Conservation (phyloP, 2,888 invertebrate species). For the Brenthis ino region DNA sequence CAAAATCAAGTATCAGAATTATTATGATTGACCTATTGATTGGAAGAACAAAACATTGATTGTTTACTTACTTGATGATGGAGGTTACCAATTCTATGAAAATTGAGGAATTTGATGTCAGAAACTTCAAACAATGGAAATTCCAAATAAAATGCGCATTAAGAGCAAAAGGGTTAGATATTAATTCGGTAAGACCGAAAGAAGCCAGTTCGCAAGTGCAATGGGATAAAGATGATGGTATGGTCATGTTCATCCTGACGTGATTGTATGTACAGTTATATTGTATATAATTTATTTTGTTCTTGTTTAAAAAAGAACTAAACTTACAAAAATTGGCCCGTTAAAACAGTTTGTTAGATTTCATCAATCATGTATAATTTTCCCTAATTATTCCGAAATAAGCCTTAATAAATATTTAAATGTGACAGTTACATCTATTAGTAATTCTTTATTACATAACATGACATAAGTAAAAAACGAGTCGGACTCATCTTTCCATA, state of each 20-base stretch:
- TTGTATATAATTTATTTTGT: no score
- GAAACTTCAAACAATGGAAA: no score
- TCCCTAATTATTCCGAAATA: slow-evolving; percentile 7
- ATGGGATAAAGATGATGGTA: no score
- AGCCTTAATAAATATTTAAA: slow-evolving; percentile 11
- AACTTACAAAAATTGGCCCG: background rate
- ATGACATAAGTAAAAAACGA: slow-evolving; percentile 12
- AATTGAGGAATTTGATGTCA: no score
- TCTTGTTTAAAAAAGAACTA: background rate
- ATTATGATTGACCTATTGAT: slow-evolving; percentile 49
- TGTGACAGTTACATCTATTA: slow-evolving; percentile 6
- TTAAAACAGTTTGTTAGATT: slow-evolving; percentile 7
- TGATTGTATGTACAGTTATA: no score
- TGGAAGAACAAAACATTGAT: background rate
- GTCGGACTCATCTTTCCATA: background rate
- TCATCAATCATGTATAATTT: background rate
- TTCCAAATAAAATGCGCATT: no score
- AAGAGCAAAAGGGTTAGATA: no score
- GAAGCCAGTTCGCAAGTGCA: no score
- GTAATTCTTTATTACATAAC: slow-evolving; percentile 5
- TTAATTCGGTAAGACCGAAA: no score
- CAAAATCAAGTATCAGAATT: slow-evolving; percentile 69
- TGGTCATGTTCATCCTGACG: no score
- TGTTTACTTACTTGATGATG: background rate
- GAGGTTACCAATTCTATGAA: no score